These are phyloP conservation scores for Bacillus rossius DNA, from an alignment of 1,140 invertebrate species.

Conservation along the genomic window DNA sequence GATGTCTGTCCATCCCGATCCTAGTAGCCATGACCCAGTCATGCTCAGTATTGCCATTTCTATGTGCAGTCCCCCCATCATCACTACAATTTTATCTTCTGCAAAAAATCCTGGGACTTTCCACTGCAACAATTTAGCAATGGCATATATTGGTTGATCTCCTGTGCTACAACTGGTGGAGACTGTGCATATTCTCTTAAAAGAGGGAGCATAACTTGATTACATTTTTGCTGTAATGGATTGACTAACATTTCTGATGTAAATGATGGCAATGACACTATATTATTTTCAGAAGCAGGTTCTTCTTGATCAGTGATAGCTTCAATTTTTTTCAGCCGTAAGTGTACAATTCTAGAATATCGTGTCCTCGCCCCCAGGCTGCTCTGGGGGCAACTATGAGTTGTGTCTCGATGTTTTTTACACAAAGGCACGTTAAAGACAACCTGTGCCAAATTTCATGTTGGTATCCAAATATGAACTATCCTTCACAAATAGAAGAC, in stretches of 20 bases:
- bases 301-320: too few species aligned
- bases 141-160: constrained; percentile 26
- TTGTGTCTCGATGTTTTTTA: too few species aligned
- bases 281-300: background rate
- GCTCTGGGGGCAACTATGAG: too few species aligned
- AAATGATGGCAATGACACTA: background rate
- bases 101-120: constrained; percentile 24
- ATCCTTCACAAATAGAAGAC: too few species aligned
- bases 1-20: constrained; percentile 3
- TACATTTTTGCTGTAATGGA: too few species aligned
- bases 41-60: constrained; percentile 20
- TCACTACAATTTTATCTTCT: constrained; percentile 26
- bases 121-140: constrained; percentile 31
- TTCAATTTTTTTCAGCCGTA: too few species aligned
- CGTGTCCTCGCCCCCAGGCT: too few species aligned
- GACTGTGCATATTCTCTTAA: background rate
- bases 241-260: too few species aligned
- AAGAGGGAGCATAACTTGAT: background rate
- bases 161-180: constrained; percentile 6
- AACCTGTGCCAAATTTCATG: too few species aligned
- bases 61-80: constrained; percentile 28
- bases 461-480: too few species aligned
- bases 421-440: too few species aligned
- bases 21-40: constrained; percentile 5
- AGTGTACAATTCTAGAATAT: background rate